Base-by-base conservation (phyloP, 2,113 vertebrate genomes). In the Anolis sagrei region DNA sequence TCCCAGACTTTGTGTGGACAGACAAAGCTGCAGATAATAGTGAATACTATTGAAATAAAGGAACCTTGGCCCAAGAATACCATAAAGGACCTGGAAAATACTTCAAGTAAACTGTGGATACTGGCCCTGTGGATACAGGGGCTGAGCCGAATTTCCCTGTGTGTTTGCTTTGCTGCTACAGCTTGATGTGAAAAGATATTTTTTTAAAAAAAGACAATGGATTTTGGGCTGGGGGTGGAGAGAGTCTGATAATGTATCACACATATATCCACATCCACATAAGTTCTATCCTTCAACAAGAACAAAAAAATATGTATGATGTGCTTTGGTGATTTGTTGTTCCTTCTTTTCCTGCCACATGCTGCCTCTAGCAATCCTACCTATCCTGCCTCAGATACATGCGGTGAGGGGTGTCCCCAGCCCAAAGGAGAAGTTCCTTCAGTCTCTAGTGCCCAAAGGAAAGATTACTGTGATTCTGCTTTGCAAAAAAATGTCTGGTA, bases 401-500 rank as follows among this genome's bases (percentile, higher is more conserved):
- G 2, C 32, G 25, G n/a, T 51, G 18, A 25, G 62, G 84, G 3
- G 1, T 44, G 10, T 89, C 34, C 64, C 61, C 86, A 80, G 25
- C 44, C 79, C 64, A 90, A 75, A n/a, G 86, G 86, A 51, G 62
- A 95, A 79, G 48, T 83, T 81, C 23, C 29, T 77, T 32, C 39
- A 84, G 78, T 21, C 82, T 86, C 49, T 21, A 51, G 70, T 78
- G 29, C n/a, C 70, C 14, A 23, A 83, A 90, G 68, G 74, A 90
- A 94, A 93, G 69, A 62, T 76, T 87, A 77, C 83, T 87, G 80
- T 86, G 76, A 62, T 79, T 84, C 64, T 5, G 27, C 19, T 92
- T 93, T 92, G 58, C 39, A 87, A 79, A 68, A 79, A 94, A 44
- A 82, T 81, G 82, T 91, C 85, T 92, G 74, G 87, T 54, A 89